A percentile compares a stretch with the other conserved stretches of the same genome.
These are phyloP conservation scores for Trachythela sp. DNA, from an alignment of 64 coral and sea anemone genomes.

Conservation along the genomic window DNA sequence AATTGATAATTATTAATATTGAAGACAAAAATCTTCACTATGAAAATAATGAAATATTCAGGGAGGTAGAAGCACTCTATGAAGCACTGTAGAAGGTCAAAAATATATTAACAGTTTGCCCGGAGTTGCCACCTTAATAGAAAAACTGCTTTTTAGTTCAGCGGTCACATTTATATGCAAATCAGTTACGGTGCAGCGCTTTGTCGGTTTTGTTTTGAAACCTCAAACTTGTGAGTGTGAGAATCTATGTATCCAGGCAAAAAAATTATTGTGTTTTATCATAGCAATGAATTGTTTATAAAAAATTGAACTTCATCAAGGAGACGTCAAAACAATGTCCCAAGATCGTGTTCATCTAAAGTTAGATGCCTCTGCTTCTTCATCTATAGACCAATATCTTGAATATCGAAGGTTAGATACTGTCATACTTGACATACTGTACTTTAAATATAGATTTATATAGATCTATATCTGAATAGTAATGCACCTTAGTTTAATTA, in stretches of 20 bases:
- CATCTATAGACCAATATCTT: slow-evolving; percentile 4
- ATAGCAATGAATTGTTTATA: background rate
- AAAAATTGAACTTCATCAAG: background rate
- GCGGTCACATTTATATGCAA: background rate
- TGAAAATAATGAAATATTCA: too few species aligned
- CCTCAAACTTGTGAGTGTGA: too few species aligned
- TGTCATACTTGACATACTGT: too few species aligned
- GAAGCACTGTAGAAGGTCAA: too few species aligned
- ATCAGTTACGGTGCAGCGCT: background rate
- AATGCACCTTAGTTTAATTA: too few species aligned
- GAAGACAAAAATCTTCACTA: too few species aligned
- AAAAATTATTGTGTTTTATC: background rate
- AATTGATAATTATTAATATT: too few species aligned
- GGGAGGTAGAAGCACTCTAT: too few species aligned
- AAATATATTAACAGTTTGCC: too few species aligned
- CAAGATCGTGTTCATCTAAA: background rate
- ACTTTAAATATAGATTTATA: too few species aligned
- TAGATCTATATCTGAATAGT: too few species aligned
- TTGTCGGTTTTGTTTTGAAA: background rate
- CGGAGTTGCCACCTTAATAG: too few species aligned
- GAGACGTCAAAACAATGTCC: background rate
- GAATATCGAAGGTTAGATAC: slow-evolving; percentile 3
- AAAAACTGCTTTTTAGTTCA: background rate
- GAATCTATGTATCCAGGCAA: background rate
- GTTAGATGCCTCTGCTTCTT: background rate